Evolutionary conservation across 2,113 vertebrate genomes (phyloP).

Genomic region (Glaucidium brasilianum): DNA sequence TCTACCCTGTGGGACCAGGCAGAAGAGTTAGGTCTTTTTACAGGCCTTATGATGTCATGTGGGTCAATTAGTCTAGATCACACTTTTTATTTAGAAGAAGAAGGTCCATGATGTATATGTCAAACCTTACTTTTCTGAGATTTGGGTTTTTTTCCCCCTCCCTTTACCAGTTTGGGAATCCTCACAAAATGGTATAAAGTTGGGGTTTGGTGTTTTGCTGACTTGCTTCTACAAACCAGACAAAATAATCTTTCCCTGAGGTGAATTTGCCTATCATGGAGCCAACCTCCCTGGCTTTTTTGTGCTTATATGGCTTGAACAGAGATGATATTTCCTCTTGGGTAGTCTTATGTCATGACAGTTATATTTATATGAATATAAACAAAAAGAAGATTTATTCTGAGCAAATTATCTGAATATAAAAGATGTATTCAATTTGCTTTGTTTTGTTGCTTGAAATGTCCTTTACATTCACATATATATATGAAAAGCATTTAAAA

Average conservation of each 20-base stretch:
- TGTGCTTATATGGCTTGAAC: constrained; percentile 25
- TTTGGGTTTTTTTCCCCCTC: no score
- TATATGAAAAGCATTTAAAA: not conserved
- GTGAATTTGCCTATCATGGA: not conserved
- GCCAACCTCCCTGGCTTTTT: not conserved
- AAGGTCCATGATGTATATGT: not conserved
- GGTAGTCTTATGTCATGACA: not conserved
- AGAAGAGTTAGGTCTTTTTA: not conserved
- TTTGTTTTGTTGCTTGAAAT: not conserved
- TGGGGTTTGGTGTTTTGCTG: not conserved
- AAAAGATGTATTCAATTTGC: not conserved
- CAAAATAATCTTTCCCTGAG: not conserved
- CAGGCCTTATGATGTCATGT: not conserved
- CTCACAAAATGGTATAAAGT: not conserved
- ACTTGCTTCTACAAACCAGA: not conserved
- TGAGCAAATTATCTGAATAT: not conserved
- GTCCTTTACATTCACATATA: not conserved
- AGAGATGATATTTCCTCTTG: not conserved
- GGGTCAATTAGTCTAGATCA: not conserved
- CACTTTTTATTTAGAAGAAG: not conserved
- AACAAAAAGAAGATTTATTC: not conserved
- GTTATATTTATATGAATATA: not conserved
- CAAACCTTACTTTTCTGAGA: not conserved
- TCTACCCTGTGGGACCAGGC: not conserved
- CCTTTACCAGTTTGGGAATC: not conserved